Conservation (phyloP, 2,797 vertebrate species). For the Diglossa cyanea region DNA sequence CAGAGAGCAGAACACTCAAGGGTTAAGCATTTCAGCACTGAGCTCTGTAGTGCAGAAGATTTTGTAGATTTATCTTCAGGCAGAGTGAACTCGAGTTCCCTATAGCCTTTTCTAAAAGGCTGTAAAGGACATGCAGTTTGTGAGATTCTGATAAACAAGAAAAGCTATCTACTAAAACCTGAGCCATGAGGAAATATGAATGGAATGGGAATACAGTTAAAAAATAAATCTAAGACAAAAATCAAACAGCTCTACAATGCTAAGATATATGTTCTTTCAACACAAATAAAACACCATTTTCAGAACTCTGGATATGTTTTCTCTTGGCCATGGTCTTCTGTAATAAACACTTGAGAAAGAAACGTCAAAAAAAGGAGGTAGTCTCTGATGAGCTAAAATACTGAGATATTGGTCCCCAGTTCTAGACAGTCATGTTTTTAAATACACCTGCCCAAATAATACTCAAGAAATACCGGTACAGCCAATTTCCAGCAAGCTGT, state of each 20-base stretch:
- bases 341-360: not conserved
- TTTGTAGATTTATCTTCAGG: slow-evolving; percentile 32
- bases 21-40: not conserved
- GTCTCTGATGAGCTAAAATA: not conserved
- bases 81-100: not conserved
- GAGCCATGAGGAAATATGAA: not conserved
- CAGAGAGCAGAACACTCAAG: not conserved
- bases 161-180: not conserved
- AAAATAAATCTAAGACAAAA: not conserved
- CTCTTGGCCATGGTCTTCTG: not conserved
- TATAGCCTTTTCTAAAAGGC: not conserved
- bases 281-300: not conserved
- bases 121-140: slow-evolving; percentile 2
- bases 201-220: not conserved
- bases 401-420: not conserved
- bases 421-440: not conserved
- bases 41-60: not conserved
- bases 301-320: not conserved
- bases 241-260: not conserved
- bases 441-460: not conserved
- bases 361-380: not conserved
- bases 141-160: slow-evolving; percentile 3
- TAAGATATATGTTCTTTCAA: not conserved
- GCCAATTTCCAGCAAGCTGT: not conserved
- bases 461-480: not conserved